These are phyloP conservation scores for Rhopilema esculentum DNA, from an alignment of 30 jellyfish, hydroid and myxozoan species.

Conservation along the genomic window DNA sequence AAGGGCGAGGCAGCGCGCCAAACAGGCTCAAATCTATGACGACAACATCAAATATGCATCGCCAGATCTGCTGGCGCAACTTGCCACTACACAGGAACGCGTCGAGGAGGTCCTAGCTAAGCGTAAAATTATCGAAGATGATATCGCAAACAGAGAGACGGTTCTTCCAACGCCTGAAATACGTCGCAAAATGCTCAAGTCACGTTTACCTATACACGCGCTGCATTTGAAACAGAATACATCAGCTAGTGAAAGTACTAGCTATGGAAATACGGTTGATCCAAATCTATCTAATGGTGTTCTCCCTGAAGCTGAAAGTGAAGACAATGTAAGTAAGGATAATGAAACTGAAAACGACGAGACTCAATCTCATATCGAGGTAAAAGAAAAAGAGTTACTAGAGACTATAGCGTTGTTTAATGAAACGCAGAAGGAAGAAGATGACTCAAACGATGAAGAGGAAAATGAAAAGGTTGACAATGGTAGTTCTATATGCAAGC, in stretches of 20 bases:
- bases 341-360: background rate
- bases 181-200: conserved; percentile 53
- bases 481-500: background rate
- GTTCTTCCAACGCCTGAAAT: conserved; percentile 53
- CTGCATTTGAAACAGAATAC: background rate
- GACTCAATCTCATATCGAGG: conserved; percentile 5
- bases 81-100: conserved; percentile 81
- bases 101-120: conserved; percentile 75
- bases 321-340: background rate
- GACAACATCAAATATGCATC: conserved; percentile 55
- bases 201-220: conserved; percentile 30
- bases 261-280: background rate
- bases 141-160: conserved; percentile 65
- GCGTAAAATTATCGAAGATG: conserved; percentile 76
- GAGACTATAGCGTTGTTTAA: conserved; percentile 47
- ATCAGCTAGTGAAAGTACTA: background rate
- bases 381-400: conserved; percentile 41
- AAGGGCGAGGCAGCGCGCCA: conserved; percentile 84
- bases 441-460: background rate
- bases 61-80: conserved; percentile 82
- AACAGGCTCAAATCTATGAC: conserved; percentile 83
- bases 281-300: background rate
- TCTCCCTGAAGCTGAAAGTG: background rate
- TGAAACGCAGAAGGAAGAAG: conserved; percentile 45
- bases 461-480: conserved; percentile 21